Percentiles rank a stretch among this genome's conserved stretches.
These are phyloP conservation scores for Dreissena polymorpha DNA, from an alignment of 1,140 invertebrate genomes.

Conservation along the genomic window DNA sequence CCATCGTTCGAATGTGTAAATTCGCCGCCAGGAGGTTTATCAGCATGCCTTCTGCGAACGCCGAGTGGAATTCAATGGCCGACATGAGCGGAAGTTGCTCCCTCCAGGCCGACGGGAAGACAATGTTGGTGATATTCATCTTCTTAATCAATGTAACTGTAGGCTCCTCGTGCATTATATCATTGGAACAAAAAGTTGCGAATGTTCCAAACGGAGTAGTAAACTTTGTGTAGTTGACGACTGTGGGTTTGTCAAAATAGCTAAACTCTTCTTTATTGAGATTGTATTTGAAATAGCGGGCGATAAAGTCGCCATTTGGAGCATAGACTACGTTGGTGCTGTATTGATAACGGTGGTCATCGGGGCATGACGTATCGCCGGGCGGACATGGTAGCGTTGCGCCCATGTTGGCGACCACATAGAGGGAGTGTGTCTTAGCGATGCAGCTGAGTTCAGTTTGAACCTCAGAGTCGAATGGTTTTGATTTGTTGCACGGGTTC, in stretches of 20 bases:
- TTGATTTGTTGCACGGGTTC: constrained; percentile 64
- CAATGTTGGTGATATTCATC: constrained; percentile 84
- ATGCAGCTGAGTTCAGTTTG: constrained; percentile 81
- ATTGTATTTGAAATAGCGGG: constrained; percentile 87
- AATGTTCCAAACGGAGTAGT: constrained; percentile 91
- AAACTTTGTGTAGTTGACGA: constrained; percentile 66
- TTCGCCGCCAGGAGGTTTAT: constrained; percentile 83
- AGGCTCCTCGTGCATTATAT: constrained; percentile 86
- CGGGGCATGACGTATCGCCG: constrained; percentile 80
- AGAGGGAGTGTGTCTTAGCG: constrained; percentile 81
- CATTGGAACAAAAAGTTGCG: constrained; percentile 88
- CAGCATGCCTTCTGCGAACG: constrained; percentile 81
- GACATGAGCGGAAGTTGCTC: constrained; percentile 86
- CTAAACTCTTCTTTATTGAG: constrained; percentile 80
- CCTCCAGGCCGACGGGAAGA: constrained; percentile 87
- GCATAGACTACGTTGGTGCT: constrained; percentile 90
- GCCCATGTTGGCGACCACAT: constrained; percentile 87
- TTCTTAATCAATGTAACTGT: constrained; percentile 81
- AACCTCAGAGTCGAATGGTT: constrained; percentile 53
- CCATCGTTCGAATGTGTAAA: constrained; percentile 79
- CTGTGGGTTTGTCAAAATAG: constrained; percentile 82
- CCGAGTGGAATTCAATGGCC: constrained; percentile 80
- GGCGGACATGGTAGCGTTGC: constrained; percentile 83
- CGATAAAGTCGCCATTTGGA: constrained; percentile 82
- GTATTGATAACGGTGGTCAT: constrained; percentile 81